Conservation (phyloP, 1,140 invertebrate genomes). For the Drosophila kanapiae region DNA sequence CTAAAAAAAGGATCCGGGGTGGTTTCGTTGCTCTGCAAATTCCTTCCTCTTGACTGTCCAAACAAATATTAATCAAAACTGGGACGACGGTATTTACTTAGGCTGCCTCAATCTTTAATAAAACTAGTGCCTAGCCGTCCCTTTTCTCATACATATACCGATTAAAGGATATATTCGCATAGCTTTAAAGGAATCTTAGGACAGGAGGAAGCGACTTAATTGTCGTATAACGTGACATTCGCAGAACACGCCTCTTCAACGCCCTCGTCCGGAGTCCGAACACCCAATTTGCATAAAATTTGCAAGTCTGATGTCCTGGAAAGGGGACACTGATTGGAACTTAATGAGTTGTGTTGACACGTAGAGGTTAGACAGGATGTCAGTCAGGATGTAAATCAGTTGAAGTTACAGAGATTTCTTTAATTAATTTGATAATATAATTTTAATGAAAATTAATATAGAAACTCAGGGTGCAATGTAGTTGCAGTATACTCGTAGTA, state of each 20-base stretch:
- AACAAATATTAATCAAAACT: constrained; percentile 80
- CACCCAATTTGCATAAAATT: constrained; percentile 74
- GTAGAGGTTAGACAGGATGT: constrained; percentile 31
- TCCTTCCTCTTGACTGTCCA: constrained; percentile 70
- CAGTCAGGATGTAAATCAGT: neutral
- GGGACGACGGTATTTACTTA: constrained; percentile 58
- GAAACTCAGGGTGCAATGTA: no score
- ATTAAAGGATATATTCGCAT: neutral
- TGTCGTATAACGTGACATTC: constrained; percentile 39
- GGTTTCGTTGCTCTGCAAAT: constrained; percentile 33
- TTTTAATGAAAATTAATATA: neutral
- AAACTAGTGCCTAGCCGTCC: constrained; percentile 7
- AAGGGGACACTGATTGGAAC: constrained; percentile 42
- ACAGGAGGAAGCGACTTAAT: constrained; percentile 30
- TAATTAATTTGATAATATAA: neutral
- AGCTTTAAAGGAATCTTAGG: neutral
- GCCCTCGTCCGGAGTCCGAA: constrained; percentile 45
- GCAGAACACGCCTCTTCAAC: constrained; percentile 21
- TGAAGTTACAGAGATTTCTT: neutral
- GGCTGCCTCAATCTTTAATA: constrained; percentile 21
- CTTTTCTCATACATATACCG: neutral
- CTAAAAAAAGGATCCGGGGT: constrained; percentile 28
- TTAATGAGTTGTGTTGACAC: constrained; percentile 63
- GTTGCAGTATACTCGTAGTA: no score
- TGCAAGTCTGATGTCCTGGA: constrained; percentile 55